These are phyloP conservation scores for Oxycera nigricornis DNA, from an alignment of 2,888 invertebrate genomes.

Conservation along the genomic window DNA sequence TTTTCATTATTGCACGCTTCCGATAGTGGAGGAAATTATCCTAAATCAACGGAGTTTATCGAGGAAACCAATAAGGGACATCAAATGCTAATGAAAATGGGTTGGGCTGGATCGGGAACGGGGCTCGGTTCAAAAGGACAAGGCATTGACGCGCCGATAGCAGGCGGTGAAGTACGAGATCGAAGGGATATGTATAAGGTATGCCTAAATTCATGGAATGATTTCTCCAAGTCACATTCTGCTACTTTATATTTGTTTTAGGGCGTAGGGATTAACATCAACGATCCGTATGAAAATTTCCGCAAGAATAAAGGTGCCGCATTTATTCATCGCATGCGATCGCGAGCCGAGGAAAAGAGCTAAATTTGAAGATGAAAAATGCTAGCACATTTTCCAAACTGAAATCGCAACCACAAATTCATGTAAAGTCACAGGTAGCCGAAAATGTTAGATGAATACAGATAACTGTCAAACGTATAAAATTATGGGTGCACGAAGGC, in stretches of 20 bases:
- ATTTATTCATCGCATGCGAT: constrained; percentile 93
- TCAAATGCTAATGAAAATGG: constrained; percentile 97
- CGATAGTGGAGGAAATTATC: constrained; percentile 57
- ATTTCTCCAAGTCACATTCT: neutral
- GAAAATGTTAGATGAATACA: too few relatives aligned
- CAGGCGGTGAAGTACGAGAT: constrained; percentile 89
- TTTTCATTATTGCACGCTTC: too few relatives aligned
- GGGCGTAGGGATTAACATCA: constrained; percentile 91
- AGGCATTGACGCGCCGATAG: constrained; percentile 94
- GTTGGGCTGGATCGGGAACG: constrained; percentile 88
- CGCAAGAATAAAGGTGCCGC: constrained; percentile 95
- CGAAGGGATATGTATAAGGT: constrained; percentile 89
- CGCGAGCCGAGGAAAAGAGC: constrained; percentile 78
- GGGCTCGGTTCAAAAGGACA: constrained; percentile 95
- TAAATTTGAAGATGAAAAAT: too few relatives aligned
- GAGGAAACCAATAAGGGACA: constrained; percentile 96
- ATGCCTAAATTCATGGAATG: constrained; percentile 36
- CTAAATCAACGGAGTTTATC: constrained; percentile 68
- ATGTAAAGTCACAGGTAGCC: too few relatives aligned
- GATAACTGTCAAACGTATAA: too few relatives aligned
- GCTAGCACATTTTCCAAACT: too few relatives aligned
- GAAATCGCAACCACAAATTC: too few relatives aligned
- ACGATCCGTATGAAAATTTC: constrained; percentile 97
- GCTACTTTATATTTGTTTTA: constrained; percentile 51
- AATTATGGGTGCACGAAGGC: too few relatives aligned